phyloP scores from a whole-genome alignment of 2,888 invertebrate genomes.

The Hoplodrina blanda region DNA sequence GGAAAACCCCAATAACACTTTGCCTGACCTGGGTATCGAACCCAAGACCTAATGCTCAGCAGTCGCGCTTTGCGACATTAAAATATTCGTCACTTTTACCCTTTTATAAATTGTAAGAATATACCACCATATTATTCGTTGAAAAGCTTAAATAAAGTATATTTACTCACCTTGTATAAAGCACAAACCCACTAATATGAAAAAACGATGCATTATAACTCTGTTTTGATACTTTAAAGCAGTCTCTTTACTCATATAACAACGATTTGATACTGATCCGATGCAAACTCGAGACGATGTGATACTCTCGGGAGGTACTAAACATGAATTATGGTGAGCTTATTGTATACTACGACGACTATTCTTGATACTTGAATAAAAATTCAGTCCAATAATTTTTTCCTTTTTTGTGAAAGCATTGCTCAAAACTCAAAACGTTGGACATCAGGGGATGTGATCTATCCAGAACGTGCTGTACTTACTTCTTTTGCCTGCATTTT shows the following conservation, averaged over 20 bases:
- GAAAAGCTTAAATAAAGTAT: too few relatives aligned
- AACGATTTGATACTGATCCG: slow-evolving; percentile 53
- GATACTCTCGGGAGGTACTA: slow-evolving; percentile 62
- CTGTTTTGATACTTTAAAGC: slow-evolving; percentile 34
- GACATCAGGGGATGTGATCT: too few relatives aligned
- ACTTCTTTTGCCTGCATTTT: too few relatives aligned
- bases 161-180: slow-evolving; percentile 49
- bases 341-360: slow-evolving; percentile 51
- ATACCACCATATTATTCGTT: too few relatives aligned
- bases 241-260: slow-evolving; percentile 26
- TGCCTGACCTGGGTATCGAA: too few relatives aligned
- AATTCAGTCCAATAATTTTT: background rate
- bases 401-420: background rate
- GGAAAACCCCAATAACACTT: too few relatives aligned
- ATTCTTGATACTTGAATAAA: slow-evolving; percentile 61
- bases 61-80: too few relatives aligned
- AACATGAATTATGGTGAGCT: slow-evolving; percentile 64
- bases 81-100: too few relatives aligned
- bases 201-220: slow-evolving; percentile 32
- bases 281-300: slow-evolving; percentile 48
- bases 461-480: too few relatives aligned
- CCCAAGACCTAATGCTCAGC: too few relatives aligned
- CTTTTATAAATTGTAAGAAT: too few relatives aligned
- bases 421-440: too few relatives aligned
- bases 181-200: slow-evolving; percentile 32